A percentile compares a stretch with the other conserved stretches of the same genome.
These are phyloP conservation scores for Parazoanthus swiftii DNA, from an alignment of 92 coral and sea anemone genomes.

Conservation along the genomic window DNA sequence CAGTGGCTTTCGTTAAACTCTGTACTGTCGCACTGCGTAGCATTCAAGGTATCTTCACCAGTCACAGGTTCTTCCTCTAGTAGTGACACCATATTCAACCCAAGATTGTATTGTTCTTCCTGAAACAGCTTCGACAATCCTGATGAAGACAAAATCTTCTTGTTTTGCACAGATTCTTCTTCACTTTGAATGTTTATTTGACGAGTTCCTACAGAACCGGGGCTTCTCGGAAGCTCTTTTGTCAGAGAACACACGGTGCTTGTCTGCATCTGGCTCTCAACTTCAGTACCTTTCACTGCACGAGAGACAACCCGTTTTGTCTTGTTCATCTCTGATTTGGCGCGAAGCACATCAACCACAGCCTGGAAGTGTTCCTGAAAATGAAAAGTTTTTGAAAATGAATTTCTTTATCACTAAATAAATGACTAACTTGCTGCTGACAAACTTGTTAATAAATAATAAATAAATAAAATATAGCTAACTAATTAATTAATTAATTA, in stretches of 20 bases:
- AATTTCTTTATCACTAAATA: no score
- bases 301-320: neutral
- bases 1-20: neutral
- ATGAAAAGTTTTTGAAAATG: neutral
- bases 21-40: slow-evolving; percentile 11
- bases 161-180: neutral
- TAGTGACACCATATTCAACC: slow-evolving; percentile 1
- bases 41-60: neutral
- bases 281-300: neutral
- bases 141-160: neutral
- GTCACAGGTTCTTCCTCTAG: neutral
- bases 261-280: neutral
- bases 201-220: neutral
- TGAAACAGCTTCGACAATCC: neutral
- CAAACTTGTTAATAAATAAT: no score
- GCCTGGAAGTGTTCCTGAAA: neutral
- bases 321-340: slow-evolving; percentile 19
- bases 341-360: slow-evolving; percentile 22
- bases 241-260: neutral
- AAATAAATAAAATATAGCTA: neutral
- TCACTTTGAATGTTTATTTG: neutral
- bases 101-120: neutral
- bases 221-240: neutral
- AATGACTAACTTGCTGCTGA: no score
- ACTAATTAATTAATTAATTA: no score